Evolutionary conservation across 2,797 vertebrate genomes (phyloP), one percentile per base, ranked within the genome.

Genomic region (Oryzias sinensis): DNA sequence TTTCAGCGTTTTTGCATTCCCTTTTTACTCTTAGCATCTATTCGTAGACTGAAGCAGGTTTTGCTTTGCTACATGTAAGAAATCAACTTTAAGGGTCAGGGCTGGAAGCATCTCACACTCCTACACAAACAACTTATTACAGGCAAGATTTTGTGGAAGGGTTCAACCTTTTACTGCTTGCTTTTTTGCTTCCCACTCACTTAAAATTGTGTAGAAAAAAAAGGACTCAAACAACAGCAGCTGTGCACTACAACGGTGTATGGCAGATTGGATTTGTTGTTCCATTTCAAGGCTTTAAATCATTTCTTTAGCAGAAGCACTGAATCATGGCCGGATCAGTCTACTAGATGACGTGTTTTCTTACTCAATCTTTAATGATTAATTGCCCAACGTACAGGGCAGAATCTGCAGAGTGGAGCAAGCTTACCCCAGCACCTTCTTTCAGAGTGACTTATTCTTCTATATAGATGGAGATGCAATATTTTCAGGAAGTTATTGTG

Each of bases 401-500:
- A 58, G 60, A 52, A 60, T 80, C 61, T 13, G 61, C 66, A 57
- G 55, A 25, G 52, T 79, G 72, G 68, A 55, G 55, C 56, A 4
- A 59, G 74, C 69, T 74, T 69, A 63, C 42, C 22, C 43, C 65
- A 57, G 71, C 68, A 70, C 69, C 62, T 72, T 74, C 72, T 65
- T 73, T 77, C 68, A 29, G 56, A 59, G 62, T 74, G 76, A 79
- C 77, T 72, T 74, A 62, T 70, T 77, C 69, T 70, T 56, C 65
- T 49, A 65, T 51, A 59, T 56, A 60, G 72, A 78, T 75, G 33
- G 67, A 73, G 72, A 82, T 68, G 70, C 42, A 9, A 79, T 69
- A 78, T 70, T 66, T 85, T 78, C 69, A 58, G 48, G 81, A 83
- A 79, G 70, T 88, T 86, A 86, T 81, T 79, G 62, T 86, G 71